A percentile compares a stretch with the other conserved stretches of the same genome.
Conservation (phyloP, 2,888 invertebrate species). For the Amphiduros pacificus region DNA sequence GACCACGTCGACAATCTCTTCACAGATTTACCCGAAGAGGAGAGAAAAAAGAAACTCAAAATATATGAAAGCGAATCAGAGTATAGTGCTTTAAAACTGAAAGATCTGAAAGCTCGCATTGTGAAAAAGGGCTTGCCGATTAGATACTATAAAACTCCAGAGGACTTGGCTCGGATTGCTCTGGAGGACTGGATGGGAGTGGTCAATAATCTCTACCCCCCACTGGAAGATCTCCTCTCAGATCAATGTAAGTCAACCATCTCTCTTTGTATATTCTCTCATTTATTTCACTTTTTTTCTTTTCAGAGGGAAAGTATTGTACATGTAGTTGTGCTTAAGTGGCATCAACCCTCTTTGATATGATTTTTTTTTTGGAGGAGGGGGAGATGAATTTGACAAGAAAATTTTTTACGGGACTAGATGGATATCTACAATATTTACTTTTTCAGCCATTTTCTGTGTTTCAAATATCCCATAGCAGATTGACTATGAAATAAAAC, state of each 20-base stretch:
- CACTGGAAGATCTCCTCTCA: slow-evolving; percentile 33
- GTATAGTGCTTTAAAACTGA: slow-evolving; percentile 42
- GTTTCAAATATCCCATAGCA: too few relatives aligned
- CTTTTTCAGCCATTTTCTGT: too few relatives aligned
- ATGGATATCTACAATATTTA: too few relatives aligned
- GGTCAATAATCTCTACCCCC: slow-evolving; percentile 47
- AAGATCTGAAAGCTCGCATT: slow-evolving; percentile 51
- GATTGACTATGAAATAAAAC: too few relatives aligned
- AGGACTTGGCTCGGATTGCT: slow-evolving; percentile 47
- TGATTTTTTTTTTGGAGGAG: too few relatives aligned
- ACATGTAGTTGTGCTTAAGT: too few relatives aligned
- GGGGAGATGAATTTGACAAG: too few relatives aligned
- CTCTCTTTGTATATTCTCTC: too few relatives aligned
- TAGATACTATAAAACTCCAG: slow-evolving; percentile 49
- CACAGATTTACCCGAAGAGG: slow-evolving; percentile 19
- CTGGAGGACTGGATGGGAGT: slow-evolving; percentile 49
- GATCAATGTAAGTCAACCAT: slow-evolving; percentile 21
- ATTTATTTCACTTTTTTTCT: too few relatives aligned
- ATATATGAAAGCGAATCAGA: slow-evolving; percentile 39
- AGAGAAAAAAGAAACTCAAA: slow-evolving; percentile 24
- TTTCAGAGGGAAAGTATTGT: too few relatives aligned
- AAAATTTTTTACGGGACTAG: too few relatives aligned
- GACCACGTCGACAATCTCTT: slow-evolving; percentile 33
- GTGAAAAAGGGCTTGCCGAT: slow-evolving; percentile 54
- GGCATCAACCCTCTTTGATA: too few relatives aligned